phyloP scores from a whole-genome alignment of 2,888 invertebrate species.

The Chymomyza caudatula region DNA sequence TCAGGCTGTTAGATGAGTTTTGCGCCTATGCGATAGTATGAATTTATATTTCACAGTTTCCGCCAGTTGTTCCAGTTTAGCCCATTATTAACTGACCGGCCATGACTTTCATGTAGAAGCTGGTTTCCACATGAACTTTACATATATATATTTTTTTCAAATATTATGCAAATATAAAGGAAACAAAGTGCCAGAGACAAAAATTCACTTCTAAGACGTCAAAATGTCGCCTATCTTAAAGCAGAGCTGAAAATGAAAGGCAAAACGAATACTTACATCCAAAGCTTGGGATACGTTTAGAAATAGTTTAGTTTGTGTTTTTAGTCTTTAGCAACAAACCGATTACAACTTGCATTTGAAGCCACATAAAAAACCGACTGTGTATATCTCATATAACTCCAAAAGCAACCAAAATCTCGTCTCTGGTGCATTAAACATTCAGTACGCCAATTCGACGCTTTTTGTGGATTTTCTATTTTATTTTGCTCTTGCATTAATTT shows the following conservation, averaged over 20 bases:
- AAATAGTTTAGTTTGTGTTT: too few relatives aligned
- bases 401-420: background rate
- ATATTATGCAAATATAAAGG: conserved; percentile 48
- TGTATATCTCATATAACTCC: background rate
- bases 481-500: conserved; percentile 47
- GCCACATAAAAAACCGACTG: too few relatives aligned
- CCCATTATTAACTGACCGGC: background rate
- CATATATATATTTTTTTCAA: conserved; percentile 20
- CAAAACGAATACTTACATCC: background rate
- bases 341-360: too few relatives aligned
- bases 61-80: conserved; percentile 2
- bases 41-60: background rate
- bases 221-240: background rate
- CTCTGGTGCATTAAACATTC: background rate
- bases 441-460: background rate
- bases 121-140: background rate
- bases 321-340: too few relatives aligned
- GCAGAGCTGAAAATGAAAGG: background rate
- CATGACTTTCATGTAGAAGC: background rate
- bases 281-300: too few relatives aligned
- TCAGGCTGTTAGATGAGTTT: background rate
- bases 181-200: conserved; percentile 33
- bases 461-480: conserved; percentile 34
- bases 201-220: conserved; percentile 13
- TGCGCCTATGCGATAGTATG: background rate